Percentiles rank a stretch among this genome's conserved stretches.
phyloP scores from a whole-genome alignment of 2,113 vertebrate species.

The Osmerus mordax region DNA sequence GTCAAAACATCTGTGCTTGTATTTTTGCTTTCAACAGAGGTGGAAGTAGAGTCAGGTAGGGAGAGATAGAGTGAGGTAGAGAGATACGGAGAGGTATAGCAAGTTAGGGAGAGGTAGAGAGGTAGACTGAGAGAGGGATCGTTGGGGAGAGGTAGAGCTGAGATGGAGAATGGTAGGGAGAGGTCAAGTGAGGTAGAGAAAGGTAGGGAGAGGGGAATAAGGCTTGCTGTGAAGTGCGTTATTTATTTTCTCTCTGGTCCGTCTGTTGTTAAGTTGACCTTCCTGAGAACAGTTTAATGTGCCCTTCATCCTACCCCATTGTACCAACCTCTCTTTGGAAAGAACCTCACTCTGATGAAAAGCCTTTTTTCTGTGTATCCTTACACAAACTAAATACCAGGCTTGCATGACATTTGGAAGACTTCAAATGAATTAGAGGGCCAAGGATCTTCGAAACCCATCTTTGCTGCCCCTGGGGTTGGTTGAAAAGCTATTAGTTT shows the following conservation, averaged over 20 bases:
- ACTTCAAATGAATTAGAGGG: conserved; percentile 55
- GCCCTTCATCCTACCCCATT: conserved; percentile 33
- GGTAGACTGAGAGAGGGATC: neutral
- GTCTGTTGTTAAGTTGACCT: conserved; percentile 16
- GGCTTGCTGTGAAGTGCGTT: neutral
- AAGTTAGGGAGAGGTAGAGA: neutral
- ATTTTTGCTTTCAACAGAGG: too few species aligned
- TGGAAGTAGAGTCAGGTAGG: too few species aligned
- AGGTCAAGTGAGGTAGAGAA: conserved; percentile 12
- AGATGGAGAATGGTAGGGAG: neutral
- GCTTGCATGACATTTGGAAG: conserved; percentile 56
- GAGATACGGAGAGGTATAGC: conserved; percentile 10
- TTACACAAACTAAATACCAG: conserved; percentile 49
- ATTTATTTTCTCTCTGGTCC: neutral
- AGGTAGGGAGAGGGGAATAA: neutral
- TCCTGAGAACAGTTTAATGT: conserved; percentile 33
- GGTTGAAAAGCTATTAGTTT: conserved; percentile 58
- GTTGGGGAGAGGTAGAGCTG: neutral
- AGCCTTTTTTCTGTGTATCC: conserved; percentile 44
- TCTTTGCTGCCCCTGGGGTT: conserved; percentile 51
- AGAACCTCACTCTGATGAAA: conserved; percentile 45
- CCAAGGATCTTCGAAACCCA: conserved; percentile 59
- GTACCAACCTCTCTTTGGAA: conserved; percentile 36
- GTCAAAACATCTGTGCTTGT: too few species aligned
- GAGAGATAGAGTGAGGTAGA: neutral